Evolutionary conservation across 2,888 invertebrate genomes (phyloP), one percentile per base, ranked within the genome.

Genomic region (Bembecia ichneumoniformis): DNA sequence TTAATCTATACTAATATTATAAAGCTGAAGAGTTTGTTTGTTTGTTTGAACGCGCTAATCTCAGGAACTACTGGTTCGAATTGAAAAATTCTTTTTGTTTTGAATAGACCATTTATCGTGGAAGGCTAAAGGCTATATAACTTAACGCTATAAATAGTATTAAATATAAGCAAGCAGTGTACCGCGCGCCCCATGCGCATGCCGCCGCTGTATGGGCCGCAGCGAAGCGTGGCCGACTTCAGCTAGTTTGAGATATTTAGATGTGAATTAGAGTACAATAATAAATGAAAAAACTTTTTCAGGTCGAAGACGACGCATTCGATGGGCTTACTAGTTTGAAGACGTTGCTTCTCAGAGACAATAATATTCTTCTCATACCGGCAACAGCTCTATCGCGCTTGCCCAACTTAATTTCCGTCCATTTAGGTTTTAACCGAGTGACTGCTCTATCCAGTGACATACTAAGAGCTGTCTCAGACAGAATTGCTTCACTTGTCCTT

Each of bases 261-360:
- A 52, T 35, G 17, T 44, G 7, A 9, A 28, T 9, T 28, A 9
- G 9, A 47, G 49, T 48, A 16, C 36, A 13, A 47, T 47, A 40
- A 43, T 49, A 49, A 44, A 20, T 49, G 11, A 50, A 45, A 40
- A 43, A 49, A 50, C 50, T 49, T 13, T 35, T 82, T 44, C 79
- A 95, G 95, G 92, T 96, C 53, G 96, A 96, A 81, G 95, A 95
- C 62, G 94, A 95, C 56, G 94, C 95, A 0, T 93, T 96, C 63
- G 94, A 95, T 67, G 96, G 96, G 0, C 77, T 96, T 55, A 90
- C 91, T 35, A 93, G 90, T 58, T 81, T 97, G 13, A 91, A 94
- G 72, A 92, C 92, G 36, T 82, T 97, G 1, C 91, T 94, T 28
- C 86, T 97, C 9, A 91, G 93, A 61, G 96, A 97, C 73, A 96